Base-by-base conservation (phyloP, 2,888 invertebrate species). In the Pherbina coryleti region DNA sequence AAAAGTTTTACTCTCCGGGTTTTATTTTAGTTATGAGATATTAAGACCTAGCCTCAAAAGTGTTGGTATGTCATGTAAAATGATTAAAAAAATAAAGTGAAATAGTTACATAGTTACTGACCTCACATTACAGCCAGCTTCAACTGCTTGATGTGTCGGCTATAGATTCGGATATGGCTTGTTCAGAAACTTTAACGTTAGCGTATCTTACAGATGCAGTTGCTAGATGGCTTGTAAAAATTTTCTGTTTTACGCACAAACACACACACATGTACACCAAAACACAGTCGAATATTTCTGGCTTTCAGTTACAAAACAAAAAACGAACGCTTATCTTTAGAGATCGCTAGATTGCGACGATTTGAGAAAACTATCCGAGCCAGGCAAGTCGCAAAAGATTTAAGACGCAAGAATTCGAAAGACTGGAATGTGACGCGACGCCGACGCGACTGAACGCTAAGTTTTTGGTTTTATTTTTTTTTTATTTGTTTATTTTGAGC, bases 41-140 rank as follows among this genome's bases (percentile, higher is more conserved):
- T 11, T 14, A 11, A 11, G 44, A 44, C 11, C 44, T 44, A 44
- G 44, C 51, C 49, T 25, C 14, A 49, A 69, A 69, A 69, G 2
- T 44, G 14, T 44, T 44, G 44, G 44, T 11, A 44, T 44, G 44
- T 11, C 44, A 44, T 44, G 11, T 11, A 44, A 44, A 44, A 44
- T 44, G 11, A 11, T 44, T 44, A 44, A 4, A 44, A 44, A 44
- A 44, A 44, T 44, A 44, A 44, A 11, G 44, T 7, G 14, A 44
- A 44, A 11, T 44, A 51, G 79, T 80, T 81, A 82, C 81, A 11
- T 44, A 51, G 79, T 80, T 81, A 82, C 81, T 82, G 80, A 82
- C 81, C 81, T 82, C 77, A 81, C 81, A 81, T 82, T 79, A 82
- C 79, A 79, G 80, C 79, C 79, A 79, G 77, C 60, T 72, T 71